Percentiles rank a stretch among this genome's conserved stretches.
Evolutionary conservation across 2,888 invertebrate genomes (phyloP).

Genomic region (Spilosoma lubricipeda): DNA sequence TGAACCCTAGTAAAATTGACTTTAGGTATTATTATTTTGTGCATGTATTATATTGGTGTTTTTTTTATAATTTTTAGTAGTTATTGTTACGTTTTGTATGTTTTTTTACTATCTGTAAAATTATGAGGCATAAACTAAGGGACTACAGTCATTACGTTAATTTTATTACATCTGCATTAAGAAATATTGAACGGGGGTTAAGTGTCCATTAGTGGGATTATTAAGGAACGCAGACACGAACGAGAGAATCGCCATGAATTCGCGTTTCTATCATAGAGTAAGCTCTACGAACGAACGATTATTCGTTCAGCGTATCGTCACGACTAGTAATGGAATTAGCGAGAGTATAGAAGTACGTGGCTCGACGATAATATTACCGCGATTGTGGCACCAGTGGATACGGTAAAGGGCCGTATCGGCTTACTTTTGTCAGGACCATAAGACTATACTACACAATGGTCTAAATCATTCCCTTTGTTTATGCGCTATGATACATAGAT

Average conservation of each 20-base stretch:
- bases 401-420: no score
- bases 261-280: no score
- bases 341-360: no score
- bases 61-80: background rate
- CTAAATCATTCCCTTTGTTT: slow-evolving; percentile 10
- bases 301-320: no score
- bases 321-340: no score
- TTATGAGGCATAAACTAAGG: slow-evolving; percentile 10
- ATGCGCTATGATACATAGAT: background rate
- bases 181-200: background rate
- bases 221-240: background rate
- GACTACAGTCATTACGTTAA: background rate
- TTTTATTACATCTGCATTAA: background rate
- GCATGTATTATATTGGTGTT: slow-evolving; percentile 5
- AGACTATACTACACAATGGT: no score
- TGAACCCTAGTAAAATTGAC: background rate
- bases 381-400: no score
- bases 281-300: no score
- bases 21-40: background rate
- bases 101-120: background rate
- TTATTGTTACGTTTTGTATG: background rate
- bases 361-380: no score
- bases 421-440: no score
- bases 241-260: no score
- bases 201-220: background rate